Evolutionary conservation across 1,140 invertebrate species (phyloP).

Genomic region (Drosophila persimilis): DNA sequence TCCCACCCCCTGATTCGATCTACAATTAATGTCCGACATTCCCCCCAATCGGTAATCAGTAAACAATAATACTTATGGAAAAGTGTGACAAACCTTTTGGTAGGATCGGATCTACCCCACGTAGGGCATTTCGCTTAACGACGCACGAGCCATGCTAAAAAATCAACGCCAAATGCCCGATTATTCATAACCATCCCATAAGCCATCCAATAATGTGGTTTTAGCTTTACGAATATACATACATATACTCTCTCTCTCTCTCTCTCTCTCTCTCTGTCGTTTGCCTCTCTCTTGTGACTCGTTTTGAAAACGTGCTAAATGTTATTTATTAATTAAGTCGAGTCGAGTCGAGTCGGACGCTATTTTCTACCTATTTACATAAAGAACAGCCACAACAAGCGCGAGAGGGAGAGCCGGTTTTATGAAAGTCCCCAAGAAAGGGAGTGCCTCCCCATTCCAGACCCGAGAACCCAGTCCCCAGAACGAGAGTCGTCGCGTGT

Average conservation of each 20-base stretch:
- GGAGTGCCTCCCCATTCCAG: conserved; percentile 53
- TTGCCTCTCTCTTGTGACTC: not conserved
- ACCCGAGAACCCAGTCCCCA: conserved; percentile 1
- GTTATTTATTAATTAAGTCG: conserved; percentile 81
- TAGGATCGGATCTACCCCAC: conserved; percentile 1
- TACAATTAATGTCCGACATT: not conserved
- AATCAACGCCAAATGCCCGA: conserved; percentile 68
- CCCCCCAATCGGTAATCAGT: not conserved
- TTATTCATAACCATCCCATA: conserved; percentile 65
- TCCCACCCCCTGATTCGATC: not conserved
- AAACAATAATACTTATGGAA: not conserved
- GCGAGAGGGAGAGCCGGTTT: conserved; percentile 36
- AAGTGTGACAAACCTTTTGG: not conserved
- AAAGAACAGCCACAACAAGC: not conserved
- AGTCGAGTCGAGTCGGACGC: conserved; percentile 60
- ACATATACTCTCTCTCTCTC: conserved; percentile 1
- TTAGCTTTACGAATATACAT: conserved; percentile 17
- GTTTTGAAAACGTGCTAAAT: conserved; percentile 70
- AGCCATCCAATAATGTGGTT: conserved; percentile 35
- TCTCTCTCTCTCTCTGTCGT: not conserved
- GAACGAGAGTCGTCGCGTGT: conserved; percentile 33
- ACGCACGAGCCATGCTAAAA: conserved; percentile 59
- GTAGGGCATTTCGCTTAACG: conserved; percentile 42
- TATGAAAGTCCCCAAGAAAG: conserved; percentile 50
- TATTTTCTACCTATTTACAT: conserved; percentile 69